These are phyloP conservation scores for Phragmatobia fuliginosa DNA, from an alignment of 2,888 invertebrate genomes.

Conservation along the genomic window DNA sequence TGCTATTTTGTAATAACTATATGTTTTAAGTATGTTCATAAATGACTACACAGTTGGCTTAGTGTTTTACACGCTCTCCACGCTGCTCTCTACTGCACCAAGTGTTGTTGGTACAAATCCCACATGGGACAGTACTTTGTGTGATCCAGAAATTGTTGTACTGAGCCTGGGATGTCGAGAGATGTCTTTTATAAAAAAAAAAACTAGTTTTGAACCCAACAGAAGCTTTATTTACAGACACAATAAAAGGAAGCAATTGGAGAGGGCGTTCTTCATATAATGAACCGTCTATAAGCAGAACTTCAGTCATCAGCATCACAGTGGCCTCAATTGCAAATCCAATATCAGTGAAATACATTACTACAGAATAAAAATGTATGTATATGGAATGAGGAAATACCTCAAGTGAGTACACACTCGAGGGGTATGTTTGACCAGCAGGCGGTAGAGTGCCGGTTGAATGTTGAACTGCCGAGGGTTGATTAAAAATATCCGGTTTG, in stretches of 20 bases:
- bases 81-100: too few relatives aligned
- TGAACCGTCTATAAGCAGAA: neutral
- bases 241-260: neutral
- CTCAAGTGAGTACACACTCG: constrained; percentile 20
- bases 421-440: constrained; percentile 27
- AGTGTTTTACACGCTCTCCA: too few relatives aligned
- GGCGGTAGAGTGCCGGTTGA: constrained; percentile 28
- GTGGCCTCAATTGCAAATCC: constrained; percentile 40
- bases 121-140: too few relatives aligned
- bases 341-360: constrained; percentile 41
- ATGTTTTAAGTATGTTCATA: too few relatives aligned
- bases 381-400: constrained; percentile 41
- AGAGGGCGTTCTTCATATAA: neutral
- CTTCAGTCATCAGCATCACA: constrained; percentile 13
- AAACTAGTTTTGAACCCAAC: too few relatives aligned
- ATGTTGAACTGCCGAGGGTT: constrained; percentile 42
- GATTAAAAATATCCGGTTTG: constrained; percentile 63
- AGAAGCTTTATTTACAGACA: neutral
- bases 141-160: too few relatives aligned
- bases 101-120: too few relatives aligned
- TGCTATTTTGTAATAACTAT: too few relatives aligned
- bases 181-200: too few relatives aligned
- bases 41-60: too few relatives aligned
- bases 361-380: constrained; percentile 42
- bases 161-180: too few relatives aligned